Conservation (phyloP, 2,113 vertebrate species). For the Oncorhynchus masou region DNA sequence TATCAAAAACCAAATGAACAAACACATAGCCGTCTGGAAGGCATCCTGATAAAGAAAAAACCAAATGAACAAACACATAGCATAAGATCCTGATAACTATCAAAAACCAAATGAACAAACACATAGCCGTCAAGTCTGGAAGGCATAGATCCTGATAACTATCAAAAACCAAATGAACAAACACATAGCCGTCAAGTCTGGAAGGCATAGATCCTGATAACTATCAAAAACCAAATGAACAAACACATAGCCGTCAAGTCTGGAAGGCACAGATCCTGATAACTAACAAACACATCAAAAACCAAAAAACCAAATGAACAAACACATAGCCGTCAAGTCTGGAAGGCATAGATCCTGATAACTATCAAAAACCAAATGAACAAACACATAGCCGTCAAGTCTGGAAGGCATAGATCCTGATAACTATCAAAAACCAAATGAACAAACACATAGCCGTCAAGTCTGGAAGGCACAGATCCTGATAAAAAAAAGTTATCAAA, state of each 20-base stretch:
- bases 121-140: slow-evolving; percentile 93
- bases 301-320: slow-evolving; percentile 56
- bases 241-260: slow-evolving; percentile 84
- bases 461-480: slow-evolving; percentile 99
- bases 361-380: slow-evolving; percentile 76
- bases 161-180: slow-evolving; percentile 68
- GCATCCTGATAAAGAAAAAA: slow-evolving; percentile 99
- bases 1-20: slow-evolving; percentile 79
- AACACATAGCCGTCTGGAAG: slow-evolving; percentile 88
- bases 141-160: slow-evolving; percentile 99
- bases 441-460: slow-evolving; percentile 76
- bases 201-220: slow-evolving; percentile 94
- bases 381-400: too few relatives aligned
- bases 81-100: too few relatives aligned
- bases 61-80: too few relatives aligned
- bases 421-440: slow-evolving; percentile 80
- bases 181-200: too few relatives aligned
- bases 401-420: slow-evolving; percentile 99
- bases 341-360: slow-evolving; percentile 99
- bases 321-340: slow-evolving; percentile 87
- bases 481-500: slow-evolving; percentile 90
- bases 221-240: slow-evolving; percentile 79
- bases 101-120: slow-evolving; percentile 59
- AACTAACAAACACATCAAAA: too few relatives aligned
- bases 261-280: slow-evolving; percentile 99